These are phyloP conservation scores for Hypsopygia costalis DNA, from an alignment of 2,888 invertebrate species.

Conservation along the genomic window DNA sequence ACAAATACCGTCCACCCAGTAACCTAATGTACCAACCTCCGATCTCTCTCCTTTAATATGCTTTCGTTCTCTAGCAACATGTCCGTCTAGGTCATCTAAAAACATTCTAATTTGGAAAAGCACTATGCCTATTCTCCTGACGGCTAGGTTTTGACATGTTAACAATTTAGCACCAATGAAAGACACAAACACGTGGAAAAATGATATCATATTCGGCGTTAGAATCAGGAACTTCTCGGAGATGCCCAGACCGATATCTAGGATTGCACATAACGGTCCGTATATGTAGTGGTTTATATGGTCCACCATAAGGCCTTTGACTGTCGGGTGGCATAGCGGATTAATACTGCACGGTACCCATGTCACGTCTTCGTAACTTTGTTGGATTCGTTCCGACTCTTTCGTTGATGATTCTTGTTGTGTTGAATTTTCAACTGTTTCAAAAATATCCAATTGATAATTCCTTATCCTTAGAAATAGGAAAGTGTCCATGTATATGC, in stretches of 20 bases:
- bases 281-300: slow-evolving; percentile 92
- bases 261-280: slow-evolving; percentile 87
- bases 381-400: slow-evolving; percentile 27
- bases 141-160: slow-evolving; percentile 85
- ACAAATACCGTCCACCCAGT: slow-evolving; percentile 90
- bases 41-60: slow-evolving; percentile 89
- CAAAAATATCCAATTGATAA: slow-evolving; percentile 79
- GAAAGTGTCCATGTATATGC: slow-evolving; percentile 86
- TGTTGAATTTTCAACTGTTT: slow-evolving; percentile 28
- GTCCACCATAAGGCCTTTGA: slow-evolving; percentile 91
- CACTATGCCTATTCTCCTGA: slow-evolving; percentile 86
- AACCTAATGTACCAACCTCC: slow-evolving; percentile 90
- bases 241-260: slow-evolving; percentile 84
- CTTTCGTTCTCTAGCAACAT: slow-evolving; percentile 88
- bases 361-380: slow-evolving; percentile 72
- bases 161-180: slow-evolving; percentile 87
- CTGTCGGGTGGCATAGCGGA: slow-evolving; percentile 89
- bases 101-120: slow-evolving; percentile 91
- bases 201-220: slow-evolving; percentile 92
- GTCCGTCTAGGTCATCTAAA: slow-evolving; percentile 92
- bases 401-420: slow-evolving; percentile 45
- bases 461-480: slow-evolving; percentile 86
- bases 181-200: slow-evolving; percentile 89
- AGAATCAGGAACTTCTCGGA: slow-evolving; percentile 81
- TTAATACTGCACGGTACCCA: slow-evolving; percentile 86